Evolutionary conservation across 2,113 vertebrate genomes (phyloP).

Genomic region (Petroica traversi): DNA sequence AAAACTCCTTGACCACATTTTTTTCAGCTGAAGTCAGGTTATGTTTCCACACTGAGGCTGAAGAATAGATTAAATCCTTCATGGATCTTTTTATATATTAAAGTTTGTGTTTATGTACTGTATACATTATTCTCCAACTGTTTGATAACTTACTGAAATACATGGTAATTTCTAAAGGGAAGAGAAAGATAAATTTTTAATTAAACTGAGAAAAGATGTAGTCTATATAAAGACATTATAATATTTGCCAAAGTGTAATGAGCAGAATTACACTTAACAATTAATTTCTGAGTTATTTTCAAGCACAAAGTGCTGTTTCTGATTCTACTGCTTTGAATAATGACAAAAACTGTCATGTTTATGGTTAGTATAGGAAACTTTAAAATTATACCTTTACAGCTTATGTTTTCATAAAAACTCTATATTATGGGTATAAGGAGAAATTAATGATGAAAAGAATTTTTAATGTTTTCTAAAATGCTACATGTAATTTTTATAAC

Average conservation of each 20-base stretch:
- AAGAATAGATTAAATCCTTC: background rate
- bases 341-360: background rate
- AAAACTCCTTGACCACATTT: background rate
- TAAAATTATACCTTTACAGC: background rate
- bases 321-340: background rate
- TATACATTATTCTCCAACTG: background rate
- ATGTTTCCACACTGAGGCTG: background rate
- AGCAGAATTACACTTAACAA: background rate
- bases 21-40: background rate
- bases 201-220: background rate
- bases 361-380: background rate
- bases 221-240: background rate
- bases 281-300: background rate
- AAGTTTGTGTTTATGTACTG: background rate
- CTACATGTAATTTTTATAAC: constrained; percentile 24
- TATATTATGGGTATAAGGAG: background rate
- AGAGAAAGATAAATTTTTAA: background rate
- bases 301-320: background rate
- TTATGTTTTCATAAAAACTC: background rate
- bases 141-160: background rate
- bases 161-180: background rate
- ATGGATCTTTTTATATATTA: background rate
- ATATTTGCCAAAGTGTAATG: background rate
- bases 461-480: constrained; percentile 40
- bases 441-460: background rate